A percentile compares a stretch with the other conserved stretches of the same genome.
These are phyloP conservation scores for Invenusta paracnida DNA, from an alignment of 2,888 invertebrate genomes.

Conservation along the genomic window DNA sequence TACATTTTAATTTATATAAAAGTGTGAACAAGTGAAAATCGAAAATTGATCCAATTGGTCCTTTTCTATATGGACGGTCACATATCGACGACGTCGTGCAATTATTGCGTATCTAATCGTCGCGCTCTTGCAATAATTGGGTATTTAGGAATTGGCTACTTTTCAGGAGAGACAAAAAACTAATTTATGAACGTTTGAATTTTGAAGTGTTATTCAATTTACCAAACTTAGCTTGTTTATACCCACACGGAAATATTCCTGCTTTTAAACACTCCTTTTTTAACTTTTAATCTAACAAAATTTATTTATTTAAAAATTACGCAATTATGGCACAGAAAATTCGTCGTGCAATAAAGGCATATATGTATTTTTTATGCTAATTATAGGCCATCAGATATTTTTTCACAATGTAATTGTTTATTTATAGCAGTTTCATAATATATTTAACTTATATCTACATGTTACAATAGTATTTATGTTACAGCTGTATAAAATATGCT, in stretches of 20 bases:
- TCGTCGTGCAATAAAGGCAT: neutral
- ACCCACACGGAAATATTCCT: neutral
- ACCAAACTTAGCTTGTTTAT: neutral
- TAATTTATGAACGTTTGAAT: neutral
- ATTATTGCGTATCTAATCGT: neutral
- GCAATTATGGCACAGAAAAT: constrained; percentile 5
- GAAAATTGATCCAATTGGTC: neutral
- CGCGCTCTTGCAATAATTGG: neutral
- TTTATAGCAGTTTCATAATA: too few relatives aligned
- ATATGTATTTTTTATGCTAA: neutral
- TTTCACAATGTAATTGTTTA: too few relatives aligned
- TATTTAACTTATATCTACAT: too few relatives aligned
- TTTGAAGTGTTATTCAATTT: neutral
- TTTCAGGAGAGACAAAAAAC: neutral
- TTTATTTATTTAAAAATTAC: neutral
- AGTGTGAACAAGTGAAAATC: too few relatives aligned
- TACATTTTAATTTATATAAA: neutral
- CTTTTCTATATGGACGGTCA: neutral
- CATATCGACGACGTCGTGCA: neutral
- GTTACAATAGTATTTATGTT: too few relatives aligned
- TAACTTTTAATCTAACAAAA: neutral
- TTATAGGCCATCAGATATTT: too few relatives aligned
- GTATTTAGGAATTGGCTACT: neutral
- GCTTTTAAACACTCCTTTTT: neutral
- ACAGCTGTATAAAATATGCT: neutral